Evolutionary conservation across 92 coral and sea anemone genomes (phyloP), one percentile per base, ranked within the genome.

Genomic region (Hydrozoanthus gracilis): DNA sequence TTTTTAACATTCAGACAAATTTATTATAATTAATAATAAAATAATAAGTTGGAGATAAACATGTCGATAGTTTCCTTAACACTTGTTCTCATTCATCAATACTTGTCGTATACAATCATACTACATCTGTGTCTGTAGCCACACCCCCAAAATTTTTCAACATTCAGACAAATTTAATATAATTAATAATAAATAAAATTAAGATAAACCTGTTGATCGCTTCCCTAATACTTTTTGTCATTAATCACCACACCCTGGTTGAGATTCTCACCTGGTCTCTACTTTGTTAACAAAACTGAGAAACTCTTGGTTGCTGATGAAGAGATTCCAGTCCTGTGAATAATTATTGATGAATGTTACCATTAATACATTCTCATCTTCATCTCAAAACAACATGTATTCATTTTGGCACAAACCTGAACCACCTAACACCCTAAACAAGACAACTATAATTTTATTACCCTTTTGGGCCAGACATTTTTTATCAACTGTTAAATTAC

Each of bases 251-350:
- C n/a, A 55, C 51, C 44, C 56, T 20, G 54, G 8, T 55, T 4
- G 4, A 13, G 5, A 13, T 58, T 39, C 91, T 88, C 82, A 97
- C 99, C 95, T 95, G 50, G 99, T 88, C 78, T 97, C 99, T 78
- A 97, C 92, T 82, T 89, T 95, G 84, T 92, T 95, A 71, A 97
- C 98, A 95, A 97, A 97, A 50, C 83, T 85, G n/a, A 89, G 78
- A 88, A 97, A 97, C 67, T 97, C 99, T n/a, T 90, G 88, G 64
- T 87, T 88, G 88, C 96, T 95, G 27, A 97, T 88, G 64, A 97
- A 97, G 55, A 97, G 95, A 76, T 87, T 96, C 99, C 99, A 96
- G 85, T 93, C 99, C 99, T 96, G 45, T 4, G 75, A 73, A 68
- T 6, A 68, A 1, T 27, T 20, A 68, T 4, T 17, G 12, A 5